A percentile compares a stretch with the other conserved stretches of the same genome.
phyloP scores from a whole-genome alignment of 2,113 vertebrate genomes.

The Corvus moneduloides region DNA sequence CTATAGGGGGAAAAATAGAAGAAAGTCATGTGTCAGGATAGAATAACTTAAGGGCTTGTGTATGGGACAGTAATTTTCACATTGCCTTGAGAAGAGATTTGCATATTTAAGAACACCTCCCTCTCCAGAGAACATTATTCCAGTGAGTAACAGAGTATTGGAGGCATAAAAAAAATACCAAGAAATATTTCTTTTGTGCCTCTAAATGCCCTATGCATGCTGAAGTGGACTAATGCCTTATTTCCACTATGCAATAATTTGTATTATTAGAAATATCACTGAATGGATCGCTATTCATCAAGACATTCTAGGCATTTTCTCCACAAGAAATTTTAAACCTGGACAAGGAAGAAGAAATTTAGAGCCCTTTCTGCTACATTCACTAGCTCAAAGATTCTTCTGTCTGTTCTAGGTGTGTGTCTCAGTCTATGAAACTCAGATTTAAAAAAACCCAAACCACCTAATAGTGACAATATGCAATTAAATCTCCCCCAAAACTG shows the following conservation, averaged over 20 bases:
- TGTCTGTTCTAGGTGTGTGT: neutral
- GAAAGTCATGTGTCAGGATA: neutral
- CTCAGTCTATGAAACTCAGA: neutral
- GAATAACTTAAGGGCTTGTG: neutral
- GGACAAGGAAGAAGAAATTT: neutral
- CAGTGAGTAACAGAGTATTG: neutral
- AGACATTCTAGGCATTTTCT: neutral
- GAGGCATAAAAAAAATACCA: neutral
- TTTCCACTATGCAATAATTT: neutral
- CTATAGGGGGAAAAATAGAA: neutral
- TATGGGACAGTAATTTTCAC: neutral
- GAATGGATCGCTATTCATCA: neutral
- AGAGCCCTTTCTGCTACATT: neutral
- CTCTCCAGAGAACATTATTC: neutral
- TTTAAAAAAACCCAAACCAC: neutral
- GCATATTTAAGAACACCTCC: neutral
- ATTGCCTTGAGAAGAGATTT: neutral
- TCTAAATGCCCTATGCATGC: neutral
- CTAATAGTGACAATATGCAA: neutral
- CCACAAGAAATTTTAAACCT: neutral
- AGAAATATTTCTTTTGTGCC: neutral
- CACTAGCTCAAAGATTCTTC: neutral
- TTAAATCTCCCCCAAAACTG: neutral
- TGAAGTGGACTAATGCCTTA: neutral
- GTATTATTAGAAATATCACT: neutral